Evolutionary conservation across 2,888 invertebrate species (phyloP), one percentile per base, ranked within the genome.

Genomic region (Cylloceria caligata): DNA sequence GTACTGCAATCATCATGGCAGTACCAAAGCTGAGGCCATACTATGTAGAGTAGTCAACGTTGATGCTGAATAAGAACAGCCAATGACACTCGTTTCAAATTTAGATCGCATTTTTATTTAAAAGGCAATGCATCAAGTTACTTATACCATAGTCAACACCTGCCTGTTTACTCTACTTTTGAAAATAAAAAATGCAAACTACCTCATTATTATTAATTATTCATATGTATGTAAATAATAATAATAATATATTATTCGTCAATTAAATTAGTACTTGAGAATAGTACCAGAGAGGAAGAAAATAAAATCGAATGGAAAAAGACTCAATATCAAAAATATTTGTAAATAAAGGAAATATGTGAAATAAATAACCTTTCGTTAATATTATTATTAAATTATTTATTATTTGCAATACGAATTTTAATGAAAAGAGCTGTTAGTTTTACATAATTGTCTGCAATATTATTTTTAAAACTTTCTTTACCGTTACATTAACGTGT

Each of bases 1-100:
- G 57, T 30, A 21, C 47, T 72, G 27, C 72, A 72, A 72, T 72
- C 72, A 30, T 36, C 72, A 34, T 30, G 19, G 72, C 45, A 52
- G 30, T 13, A n/a, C 34, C 30, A 34, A 36, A 64, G 42, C 21
- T 39, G 21, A 24, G 24, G 7, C 60, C 57, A 30, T 19, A 21
- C 19, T 34, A 30, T 34, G 21, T 52, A 27, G 6, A 27, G 19
- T 34, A 34, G 34, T 68, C 69, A 27, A 69, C 57, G 71, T 30
- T 42, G 27, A 30, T 4, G 39, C 39, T 19, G 60, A 39, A n/a
- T 13, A 60, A 27, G 24, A 57, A 30, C 27, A 55, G 16, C 57
- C 39, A 55, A 24, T 27, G 42, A n/a, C 24, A 24, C 55, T 16
- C 67, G 47, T 34, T 16, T 47, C 30, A 47, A 49, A 45, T 16